Conservation (phyloP, 2,797 vertebrate genomes). For the Myotis vivesi region DNA sequence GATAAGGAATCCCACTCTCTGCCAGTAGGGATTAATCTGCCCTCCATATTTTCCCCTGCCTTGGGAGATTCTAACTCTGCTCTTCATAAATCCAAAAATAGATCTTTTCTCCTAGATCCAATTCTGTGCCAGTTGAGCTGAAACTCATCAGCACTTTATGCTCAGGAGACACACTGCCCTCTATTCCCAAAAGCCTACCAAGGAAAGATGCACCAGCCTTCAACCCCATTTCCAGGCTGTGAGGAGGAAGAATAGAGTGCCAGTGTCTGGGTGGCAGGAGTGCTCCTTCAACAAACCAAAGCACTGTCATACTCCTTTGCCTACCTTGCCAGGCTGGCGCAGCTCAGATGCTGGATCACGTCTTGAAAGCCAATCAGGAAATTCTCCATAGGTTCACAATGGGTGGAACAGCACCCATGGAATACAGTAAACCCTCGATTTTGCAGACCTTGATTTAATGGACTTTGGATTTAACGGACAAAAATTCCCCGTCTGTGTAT, state of each 20-base stretch:
- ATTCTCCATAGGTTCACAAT: constrained; percentile 42
- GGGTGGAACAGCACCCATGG: neutral
- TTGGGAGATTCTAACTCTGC: neutral
- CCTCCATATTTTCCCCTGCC: neutral
- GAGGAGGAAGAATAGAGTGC: neutral
- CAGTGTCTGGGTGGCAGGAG: neutral
- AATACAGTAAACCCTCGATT: neutral
- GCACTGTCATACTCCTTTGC: constrained; percentile 38
- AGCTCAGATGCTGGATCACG: constrained; percentile 51
- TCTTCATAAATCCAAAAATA: constrained; percentile 12
- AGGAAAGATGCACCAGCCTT: neutral
- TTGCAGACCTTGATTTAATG: neutral
- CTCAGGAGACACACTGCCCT: neutral
- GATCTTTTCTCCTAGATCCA: neutral
- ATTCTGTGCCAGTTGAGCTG: neutral
- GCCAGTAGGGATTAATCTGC: neutral
- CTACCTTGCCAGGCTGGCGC: constrained; percentile 54
- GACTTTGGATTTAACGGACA: neutral
- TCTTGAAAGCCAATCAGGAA: constrained; percentile 61
- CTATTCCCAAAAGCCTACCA: neutral
- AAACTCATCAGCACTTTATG: constrained; percentile 9
- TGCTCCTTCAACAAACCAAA: constrained; percentile 33
- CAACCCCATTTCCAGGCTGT: neutral
- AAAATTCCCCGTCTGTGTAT: neutral
- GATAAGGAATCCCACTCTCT: neutral